Evolutionary conservation across 2,888 invertebrate species (phyloP), one percentile per base, ranked within the genome.

Genomic region (Timema podura): DNA sequence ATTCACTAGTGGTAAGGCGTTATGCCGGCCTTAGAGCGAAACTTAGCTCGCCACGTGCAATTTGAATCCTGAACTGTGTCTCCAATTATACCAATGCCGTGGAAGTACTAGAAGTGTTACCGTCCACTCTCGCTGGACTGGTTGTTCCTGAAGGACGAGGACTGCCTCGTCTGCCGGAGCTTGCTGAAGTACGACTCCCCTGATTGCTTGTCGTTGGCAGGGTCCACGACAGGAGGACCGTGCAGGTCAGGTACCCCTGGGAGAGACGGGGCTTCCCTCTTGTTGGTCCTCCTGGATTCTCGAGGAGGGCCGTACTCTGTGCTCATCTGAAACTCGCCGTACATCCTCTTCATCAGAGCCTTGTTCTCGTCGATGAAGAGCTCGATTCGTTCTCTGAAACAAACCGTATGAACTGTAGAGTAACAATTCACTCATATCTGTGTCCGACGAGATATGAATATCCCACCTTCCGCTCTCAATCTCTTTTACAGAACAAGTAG

Each of bases 281-380:
- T 74, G 47, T 65, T 66, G 30, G 61, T 71, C 30, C 73, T 66
- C 44, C 70, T 70, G 11, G 48, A 68, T 48, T 68, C 79, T 48
- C 76, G 84, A 51, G 86, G 85, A 9, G 87, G 83, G 5, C 84
- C 84, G 70, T 83, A 82, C 73, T 84, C 85, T 73, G 83, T 82
- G 77, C 78, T 85, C 85, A 89, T 87, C 74, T 88, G 87, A 79
- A 95, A 95, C 76, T 95, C 93, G 0, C 96, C 96, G 79, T 95
- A 95, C 96, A 96, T 96, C 72, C 95, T 86, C 79, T 93, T 91
- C 87, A 95, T 95, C 75, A 96, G 81, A 69, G 95, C 95, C 81
- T 96, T 96, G 81, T 96, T 96, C 81, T 96, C 95, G 79, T 96
- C 95, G 78, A 96, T 96, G 83, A 95, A 96, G 74, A 87, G 85